These are phyloP conservation scores for Trachelus tabidus DNA, from an alignment of 2,888 invertebrate genomes.

Conservation along the genomic window DNA sequence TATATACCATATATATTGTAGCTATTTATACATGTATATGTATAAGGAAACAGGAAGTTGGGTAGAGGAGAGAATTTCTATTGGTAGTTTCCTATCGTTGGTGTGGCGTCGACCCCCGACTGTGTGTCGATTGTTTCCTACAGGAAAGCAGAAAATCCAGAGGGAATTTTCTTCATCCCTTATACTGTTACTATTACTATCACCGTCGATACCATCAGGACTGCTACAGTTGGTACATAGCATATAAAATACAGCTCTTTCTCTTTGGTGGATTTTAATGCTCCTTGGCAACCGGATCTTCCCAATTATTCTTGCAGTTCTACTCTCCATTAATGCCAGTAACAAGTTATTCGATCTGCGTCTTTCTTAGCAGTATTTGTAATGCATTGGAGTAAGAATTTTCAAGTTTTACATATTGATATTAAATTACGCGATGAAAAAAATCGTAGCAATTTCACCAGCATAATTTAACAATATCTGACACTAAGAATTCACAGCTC, in stretches of 20 bases:
- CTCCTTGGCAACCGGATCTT: background rate
- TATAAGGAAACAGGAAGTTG: background rate
- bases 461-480: background rate
- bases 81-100: background rate
- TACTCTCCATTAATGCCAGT: background rate
- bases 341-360: background rate
- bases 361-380: background rate
- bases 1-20: background rate
- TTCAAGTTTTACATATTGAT: background rate
- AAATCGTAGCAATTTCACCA: background rate
- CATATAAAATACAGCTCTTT: background rate
- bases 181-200: background rate
- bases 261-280: background rate
- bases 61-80: background rate
- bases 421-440: background rate
- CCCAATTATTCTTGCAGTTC: background rate
- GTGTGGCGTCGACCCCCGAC: background rate
- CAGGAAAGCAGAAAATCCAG: background rate
- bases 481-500: background rate
- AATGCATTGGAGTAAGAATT: background rate
- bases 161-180: background rate
- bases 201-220: background rate
- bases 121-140: conserved; percentile 7
- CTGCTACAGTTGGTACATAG: background rate
- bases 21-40: background rate